A percentile compares a stretch with the other conserved stretches of the same genome.
These are phyloP conservation scores for Lycocorax pyrrhopterus DNA, from an alignment of 2,113 vertebrate species.

Conservation along the genomic window DNA sequence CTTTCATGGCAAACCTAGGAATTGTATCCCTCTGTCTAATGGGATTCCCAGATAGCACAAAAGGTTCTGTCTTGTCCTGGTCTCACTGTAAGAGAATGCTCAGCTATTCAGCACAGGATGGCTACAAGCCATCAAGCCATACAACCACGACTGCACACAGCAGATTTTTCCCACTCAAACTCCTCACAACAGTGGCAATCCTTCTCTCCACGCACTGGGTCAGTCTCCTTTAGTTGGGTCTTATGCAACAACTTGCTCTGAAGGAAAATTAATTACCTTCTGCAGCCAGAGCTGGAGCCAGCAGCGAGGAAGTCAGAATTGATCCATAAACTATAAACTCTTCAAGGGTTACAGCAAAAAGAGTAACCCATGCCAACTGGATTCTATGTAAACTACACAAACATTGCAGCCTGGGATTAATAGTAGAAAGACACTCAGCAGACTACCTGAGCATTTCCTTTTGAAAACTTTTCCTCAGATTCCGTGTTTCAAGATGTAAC, in stretches of 20 bases:
- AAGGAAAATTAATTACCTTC: not conserved
- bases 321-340: not conserved
- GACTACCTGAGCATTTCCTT: not conserved
- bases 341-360: not conserved
- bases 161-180: not conserved
- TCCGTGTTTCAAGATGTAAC: not conserved
- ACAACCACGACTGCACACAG: not conserved
- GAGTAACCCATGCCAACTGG: not conserved
- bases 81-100: not conserved
- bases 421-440: not conserved
- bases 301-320: not conserved
- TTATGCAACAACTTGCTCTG: not conserved
- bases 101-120: not conserved
- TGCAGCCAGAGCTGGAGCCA: not conserved
- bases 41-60: not conserved
- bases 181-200: not conserved
- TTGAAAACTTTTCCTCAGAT: not conserved
- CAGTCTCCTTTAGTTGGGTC: not conserved
- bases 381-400: not conserved
- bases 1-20: not conserved
- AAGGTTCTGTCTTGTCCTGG: not conserved
- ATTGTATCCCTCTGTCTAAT: not conserved
- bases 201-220: not conserved
- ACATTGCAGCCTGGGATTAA: not conserved
- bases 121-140: not conserved